Evolutionary conservation across 2,797 vertebrate genomes (phyloP), one percentile per base, ranked within the genome.

Genomic region (Sebastes nivosus): DNA sequence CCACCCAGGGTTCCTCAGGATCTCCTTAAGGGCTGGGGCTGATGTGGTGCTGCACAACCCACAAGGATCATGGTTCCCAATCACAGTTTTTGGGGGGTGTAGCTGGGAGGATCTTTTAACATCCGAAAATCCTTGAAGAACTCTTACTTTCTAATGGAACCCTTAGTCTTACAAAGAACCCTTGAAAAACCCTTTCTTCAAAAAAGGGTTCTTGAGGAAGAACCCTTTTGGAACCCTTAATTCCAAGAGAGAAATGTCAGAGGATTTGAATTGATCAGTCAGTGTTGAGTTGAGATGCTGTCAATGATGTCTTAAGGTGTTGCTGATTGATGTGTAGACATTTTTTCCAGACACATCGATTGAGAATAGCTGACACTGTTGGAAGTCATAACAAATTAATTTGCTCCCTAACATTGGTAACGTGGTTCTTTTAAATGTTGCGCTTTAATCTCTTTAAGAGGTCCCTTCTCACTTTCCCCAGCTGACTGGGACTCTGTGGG

Each of bases 221-320:
- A 50, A 20, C 46, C 46, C 46, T 20, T 50, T 52, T 52, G 18
- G 8, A 52, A 52, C 46, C 18, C 46, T n/a, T 52, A 52, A 0
- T 52, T 52, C 46, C 46, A 52, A n/a, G 46, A 52, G 46, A 20
- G 27, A 67, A 38, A 64, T 25, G 63, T 73, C 27, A 61, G 22
- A 52, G n/a, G 55, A 10, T 55, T 42, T 42, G 25, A 34, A 64
- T 24, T 66, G 82, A 84, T 86, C 30, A 8, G 13, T 86, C 30
- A 10, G 11, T 57, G 71, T 34, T 76, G 27, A 34, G 50, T 34
- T 74, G 27, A 34, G 8, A 67, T 20, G 36, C 36, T 54, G 52
- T 54, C 52, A 42, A 2, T 50, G 4, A 72, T 38, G 58, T 64
- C 16, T 75, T 30, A 52, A 76, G 38, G 67, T 70, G 9, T 36